Percentiles rank a stretch among this genome's conserved stretches.
These are phyloP conservation scores for Urocitellus parryii DNA, from an alignment of 2,113 vertebrate genomes.

Conservation along the genomic window DNA sequence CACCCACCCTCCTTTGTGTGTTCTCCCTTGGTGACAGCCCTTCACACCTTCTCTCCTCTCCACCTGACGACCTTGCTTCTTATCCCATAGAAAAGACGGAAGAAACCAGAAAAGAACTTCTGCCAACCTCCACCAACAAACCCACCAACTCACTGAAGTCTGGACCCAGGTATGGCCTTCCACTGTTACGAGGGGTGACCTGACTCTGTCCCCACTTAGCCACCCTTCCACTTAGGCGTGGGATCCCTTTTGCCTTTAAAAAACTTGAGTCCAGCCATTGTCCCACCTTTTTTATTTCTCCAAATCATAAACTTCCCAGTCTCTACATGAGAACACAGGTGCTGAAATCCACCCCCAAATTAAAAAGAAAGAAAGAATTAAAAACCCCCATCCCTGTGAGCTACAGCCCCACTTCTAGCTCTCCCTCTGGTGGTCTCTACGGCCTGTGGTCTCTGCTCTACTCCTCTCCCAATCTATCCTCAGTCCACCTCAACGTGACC, in stretches of 20 bases:
- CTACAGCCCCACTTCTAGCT: neutral
- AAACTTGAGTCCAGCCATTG: neutral
- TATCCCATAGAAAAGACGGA: neutral
- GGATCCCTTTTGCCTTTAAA: neutral
- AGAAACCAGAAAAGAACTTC: neutral
- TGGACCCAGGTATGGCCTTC: neutral
- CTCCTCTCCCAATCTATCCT: neutral
- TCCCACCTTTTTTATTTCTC: neutral
- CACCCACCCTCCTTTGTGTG: accelerated
- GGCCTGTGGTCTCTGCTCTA: neutral
- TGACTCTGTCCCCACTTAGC: neutral
- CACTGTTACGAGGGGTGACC: neutral
- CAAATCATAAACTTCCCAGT: neutral
- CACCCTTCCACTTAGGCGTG: neutral
- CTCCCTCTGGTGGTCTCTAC: neutral
- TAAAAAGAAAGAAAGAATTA: neutral
- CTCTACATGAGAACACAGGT: neutral
- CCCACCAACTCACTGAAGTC: neutral
- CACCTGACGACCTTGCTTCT: neutral
- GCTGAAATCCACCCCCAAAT: neutral
- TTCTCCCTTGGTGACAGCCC: neutral
- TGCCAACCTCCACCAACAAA: neutral
- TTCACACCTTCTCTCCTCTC: neutral
- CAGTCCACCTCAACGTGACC: neutral
- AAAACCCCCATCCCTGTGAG: neutral